Base-by-base conservation (phyloP, 2,888 invertebrate genomes). In the Pseudococcus longispinus region DNA sequence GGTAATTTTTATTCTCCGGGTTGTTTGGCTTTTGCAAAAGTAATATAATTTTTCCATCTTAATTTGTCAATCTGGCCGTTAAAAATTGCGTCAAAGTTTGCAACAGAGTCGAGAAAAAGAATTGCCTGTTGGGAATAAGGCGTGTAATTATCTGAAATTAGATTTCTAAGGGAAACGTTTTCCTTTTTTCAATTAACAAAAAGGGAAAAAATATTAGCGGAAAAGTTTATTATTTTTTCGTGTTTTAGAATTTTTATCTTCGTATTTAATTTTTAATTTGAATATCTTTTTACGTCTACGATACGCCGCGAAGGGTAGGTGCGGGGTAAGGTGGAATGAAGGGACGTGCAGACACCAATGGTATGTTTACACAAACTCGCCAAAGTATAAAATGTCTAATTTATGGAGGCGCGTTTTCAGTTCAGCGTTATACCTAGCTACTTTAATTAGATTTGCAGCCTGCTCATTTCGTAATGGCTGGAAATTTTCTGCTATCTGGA, bases 361-460 rank as follows among this genome's bases (percentile, higher is more conserved):
- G 23, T 6, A 8, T 60, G 60, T 23, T 60, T 60, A 20, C 15
- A 60, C 8, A 60, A 60, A 60, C 60, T 23, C 60, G 60, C 60
- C n/a, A 6, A 46, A 46, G 23, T 23, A 60, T 60, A 60, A 60
- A 60, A 60, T 60, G 60, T 60, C 23, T 60, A 60, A 60, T 60
- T 60, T 60, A 60, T 60, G 60, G 60, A 23, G 23, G 60, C 55
- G 6, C 55, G n/a, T 55, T 55, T 55, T 55, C n/a, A 55, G n/a
- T 55, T 55, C 4, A 55, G n/a, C 55, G 55, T n/a, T 60, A 11
- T 60, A 60, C 23, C 37, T 37, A 37, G 37, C 23, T 23, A 60
- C 60, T 60, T 60, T 23, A 60, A 60, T 60, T 60, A 60, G 60
- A 60, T 60, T 60, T 60, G 60, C 60, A 60, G 60, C 60, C 13